phyloP scores from a whole-genome alignment of 2,113 vertebrate genomes.

The Scytalopus superciliaris region DNA sequence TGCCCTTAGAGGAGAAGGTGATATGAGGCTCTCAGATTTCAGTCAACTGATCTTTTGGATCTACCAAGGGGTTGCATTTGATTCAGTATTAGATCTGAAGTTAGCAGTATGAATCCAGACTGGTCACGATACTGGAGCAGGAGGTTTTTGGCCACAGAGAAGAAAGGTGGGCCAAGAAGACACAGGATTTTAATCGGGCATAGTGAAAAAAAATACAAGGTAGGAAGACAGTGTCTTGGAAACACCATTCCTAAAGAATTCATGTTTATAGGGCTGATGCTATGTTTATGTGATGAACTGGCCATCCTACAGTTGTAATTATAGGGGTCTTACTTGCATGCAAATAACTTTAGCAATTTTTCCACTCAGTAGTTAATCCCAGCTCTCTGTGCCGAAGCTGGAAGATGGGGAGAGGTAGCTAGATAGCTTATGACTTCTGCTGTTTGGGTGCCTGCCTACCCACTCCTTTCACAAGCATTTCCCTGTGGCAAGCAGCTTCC shows the following conservation, averaged over 20 bases:
- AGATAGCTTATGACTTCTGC: constrained; percentile 36
- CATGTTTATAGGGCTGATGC: neutral
- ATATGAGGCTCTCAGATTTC: neutral
- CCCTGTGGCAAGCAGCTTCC: constrained; percentile 55
- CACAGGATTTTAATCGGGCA: neutral
- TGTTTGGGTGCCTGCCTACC: constrained; percentile 66
- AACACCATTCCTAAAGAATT: neutral
- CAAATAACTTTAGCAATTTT: neutral
- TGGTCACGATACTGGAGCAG: neutral
- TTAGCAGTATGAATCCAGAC: neutral
- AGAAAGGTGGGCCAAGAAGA: neutral
- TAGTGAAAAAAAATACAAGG: neutral
- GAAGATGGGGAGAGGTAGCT: neutral
- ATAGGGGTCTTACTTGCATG: neutral
- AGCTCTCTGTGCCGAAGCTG: neutral
- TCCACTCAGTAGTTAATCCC: neutral
- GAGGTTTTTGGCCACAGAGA: neutral
- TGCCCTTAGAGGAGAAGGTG: neutral
- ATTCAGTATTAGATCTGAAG: neutral
- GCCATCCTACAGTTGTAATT: neutral
- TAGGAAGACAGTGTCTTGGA: neutral
- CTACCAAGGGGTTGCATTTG: neutral
- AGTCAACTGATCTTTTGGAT: neutral
- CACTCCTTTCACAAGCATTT: constrained; percentile 62
- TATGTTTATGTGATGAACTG: neutral